Evolutionary conservation across 2,113 vertebrate genomes (phyloP), one percentile per base, ranked within the genome.

Genomic region (Chlorodrepanis virens): DNA sequence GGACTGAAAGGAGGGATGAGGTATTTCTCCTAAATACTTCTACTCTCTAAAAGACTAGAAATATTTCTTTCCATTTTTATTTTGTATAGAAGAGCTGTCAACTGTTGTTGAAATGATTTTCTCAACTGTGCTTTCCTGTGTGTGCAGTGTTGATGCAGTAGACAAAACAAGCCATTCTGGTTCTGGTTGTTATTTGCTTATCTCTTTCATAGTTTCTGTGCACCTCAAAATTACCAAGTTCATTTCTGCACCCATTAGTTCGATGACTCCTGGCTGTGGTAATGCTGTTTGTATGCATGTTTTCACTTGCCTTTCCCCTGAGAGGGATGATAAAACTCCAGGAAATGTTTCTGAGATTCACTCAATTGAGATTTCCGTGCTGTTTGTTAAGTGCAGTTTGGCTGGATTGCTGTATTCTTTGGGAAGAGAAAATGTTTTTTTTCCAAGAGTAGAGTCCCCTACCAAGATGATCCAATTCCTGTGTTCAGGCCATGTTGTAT

Each of bases 151-250:
- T 83, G 40, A 16, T 88, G 12, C 33, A 75, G 16, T 31, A 81
- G 37, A 22, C 52, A 49, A 68, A 95, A 91, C 89, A 78, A 94
- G 93, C 89, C 4, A 0, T 93, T 92, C 91, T 96, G 83, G 79
- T 97, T 95, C 93, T 93, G 60, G 60, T 70, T 50, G 13, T 50
- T 95, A 16, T 60, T 96, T 95, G 90, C 89, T 95, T 93, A 94
- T 96, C 85, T 92, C 68, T 69, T 74, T 68, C 39, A 18, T 72
- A 67, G 64, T 84, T 94, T 89, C 69, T 7, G 2, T 77, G 72
- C 75, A 47, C 60, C 89, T 87, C 76, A 68, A 75, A 92, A 91
- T 89, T 44, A 81, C 67, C 56, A 31, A 81, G 59, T 88, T 86
- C 0, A 10, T 90, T 89, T 90, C 69, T 92, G 60, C 33, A 45